Evolutionary conservation across 64 coral and sea anemone species (phyloP), one percentile per base, ranked within the genome.

Genomic region (Pocillopora damicornis): DNA sequence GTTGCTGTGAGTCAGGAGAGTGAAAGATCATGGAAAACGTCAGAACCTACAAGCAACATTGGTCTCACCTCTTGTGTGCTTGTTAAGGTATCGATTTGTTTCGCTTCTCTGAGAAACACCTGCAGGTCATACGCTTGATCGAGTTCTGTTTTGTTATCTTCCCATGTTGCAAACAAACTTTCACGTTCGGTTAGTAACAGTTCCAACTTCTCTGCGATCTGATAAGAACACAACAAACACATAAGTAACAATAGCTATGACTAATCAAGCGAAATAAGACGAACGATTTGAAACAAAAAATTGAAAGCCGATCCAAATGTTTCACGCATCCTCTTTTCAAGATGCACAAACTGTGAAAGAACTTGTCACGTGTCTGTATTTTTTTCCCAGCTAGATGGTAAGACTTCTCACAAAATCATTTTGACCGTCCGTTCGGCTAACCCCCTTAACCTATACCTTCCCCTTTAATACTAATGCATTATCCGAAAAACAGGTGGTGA

Each of bases 81-180:
- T 9, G 87, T 94, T 3, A 94, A 61, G 42, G 89, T 94, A 63
- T 98, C 96, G 13, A 98, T 88, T 60, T 98, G 96, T 78, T 94
- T 98, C 22, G 96, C 96, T 38, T 98, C 96, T 77, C 90, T 88
- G 18, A 98, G 35, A 65, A 98, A 98, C 61, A 98, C 93, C n/a
- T 94, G 89, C 22, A 98, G 22, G 63, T 98, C 86, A 76, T 92
- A 95, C 13, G 92, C 87, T 72, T 98, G 92, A 65, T 95, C 90
- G 18, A 94, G 80, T 72, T 98, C 92, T 20, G 79, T 90, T 60
- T 98, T 94, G 51, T 84, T 76, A 75, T 94, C 87, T 68, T 94
- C 92, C 96, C 96, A 98, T 5, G 92, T 90, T 5, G 93, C 93
- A 74, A 92, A 94, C 69, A 98, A 76, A 37, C 90, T 75, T 58